A percentile compares a stretch with the other conserved stretches of the same genome.
These are phyloP conservation scores for Scaptomyza flava DNA, from an alignment of 2,888 invertebrate species.

Conservation along the genomic window DNA sequence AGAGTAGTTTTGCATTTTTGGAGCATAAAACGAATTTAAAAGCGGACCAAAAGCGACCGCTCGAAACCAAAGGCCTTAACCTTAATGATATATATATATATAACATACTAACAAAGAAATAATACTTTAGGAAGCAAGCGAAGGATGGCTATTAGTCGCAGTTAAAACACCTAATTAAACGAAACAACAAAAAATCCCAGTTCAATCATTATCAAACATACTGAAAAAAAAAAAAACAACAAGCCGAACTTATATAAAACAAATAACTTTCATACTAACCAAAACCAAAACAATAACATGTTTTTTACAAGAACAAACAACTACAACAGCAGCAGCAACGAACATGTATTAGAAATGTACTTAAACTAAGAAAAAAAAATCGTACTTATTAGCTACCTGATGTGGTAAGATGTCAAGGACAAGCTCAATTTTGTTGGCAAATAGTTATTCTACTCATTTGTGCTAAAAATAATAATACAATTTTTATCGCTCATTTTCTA, in stretches of 20 bases:
- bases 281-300: constrained; percentile 26
- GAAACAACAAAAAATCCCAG: constrained; percentile 52
- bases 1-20: constrained; percentile 81
- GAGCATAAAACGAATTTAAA: constrained; percentile 79
- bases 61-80: constrained; percentile 77
- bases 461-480: constrained; percentile 23
- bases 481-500: constrained; percentile 62
- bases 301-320: constrained; percentile 28
- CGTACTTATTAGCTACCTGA: constrained; percentile 41
- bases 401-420: constrained; percentile 16
- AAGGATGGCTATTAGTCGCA: constrained; percentile 63
- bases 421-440: constrained; percentile 49
- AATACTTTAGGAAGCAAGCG: constrained; percentile 65
- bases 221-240: constrained; percentile 4
- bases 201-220: constrained; percentile 36
- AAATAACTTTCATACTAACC: constrained; percentile 55
- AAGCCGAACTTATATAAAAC: constrained; percentile 32
- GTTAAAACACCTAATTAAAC: constrained; percentile 41
- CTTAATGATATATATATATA: constrained; percentile 74
- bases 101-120: constrained; percentile 54
- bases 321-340: constrained; percentile 43
- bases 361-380: constrained; percentile 52
- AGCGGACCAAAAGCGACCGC: constrained; percentile 67
- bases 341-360: constrained; percentile 73
- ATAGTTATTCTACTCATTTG: constrained; percentile 42